Conservation (phyloP, 2,113 vertebrate species). For the Plotosus lineatus region DNA sequence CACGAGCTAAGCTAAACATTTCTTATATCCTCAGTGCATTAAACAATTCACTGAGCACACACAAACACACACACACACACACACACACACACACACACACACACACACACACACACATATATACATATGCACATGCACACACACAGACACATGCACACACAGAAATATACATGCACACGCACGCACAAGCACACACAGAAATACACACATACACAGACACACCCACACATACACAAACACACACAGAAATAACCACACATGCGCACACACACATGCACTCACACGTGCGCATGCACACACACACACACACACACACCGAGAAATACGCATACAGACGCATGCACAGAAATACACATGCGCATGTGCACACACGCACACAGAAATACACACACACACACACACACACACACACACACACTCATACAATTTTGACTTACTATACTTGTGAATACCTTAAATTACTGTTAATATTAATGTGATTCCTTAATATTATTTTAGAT, state of each 20-base stretch:
- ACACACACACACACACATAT: conserved; percentile 9
- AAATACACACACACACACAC: conserved; percentile 6
- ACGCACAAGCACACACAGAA: conserved; percentile 18
- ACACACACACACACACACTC: conserved; percentile 20
- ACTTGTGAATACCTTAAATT: neutral
- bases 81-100: conserved; percentile 8
- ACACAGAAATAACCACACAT: too few species aligned
- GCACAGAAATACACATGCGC: conserved; percentile 7
- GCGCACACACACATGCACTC: conserved; percentile 17
- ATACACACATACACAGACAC: neutral
- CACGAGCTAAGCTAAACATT: conserved; percentile 40
- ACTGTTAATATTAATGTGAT: neutral
- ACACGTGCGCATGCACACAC: neutral
- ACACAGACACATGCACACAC: conserved; percentile 15
- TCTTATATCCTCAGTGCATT: conserved; percentile 37
- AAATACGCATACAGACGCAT: conserved; percentile 2
- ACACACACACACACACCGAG: conserved; percentile 18
- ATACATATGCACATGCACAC: neutral
- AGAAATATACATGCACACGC: neutral
- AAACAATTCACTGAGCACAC: conserved; percentile 4
- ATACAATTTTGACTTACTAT: neutral
- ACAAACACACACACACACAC: conserved; percentile 16
- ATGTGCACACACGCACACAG: neutral
- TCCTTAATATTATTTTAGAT: neutral
- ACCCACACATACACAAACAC: conserved; percentile 3